Evolutionary conservation across 2,113 vertebrate species (phyloP).

Genomic region (Saimiri boliviensis): DNA sequence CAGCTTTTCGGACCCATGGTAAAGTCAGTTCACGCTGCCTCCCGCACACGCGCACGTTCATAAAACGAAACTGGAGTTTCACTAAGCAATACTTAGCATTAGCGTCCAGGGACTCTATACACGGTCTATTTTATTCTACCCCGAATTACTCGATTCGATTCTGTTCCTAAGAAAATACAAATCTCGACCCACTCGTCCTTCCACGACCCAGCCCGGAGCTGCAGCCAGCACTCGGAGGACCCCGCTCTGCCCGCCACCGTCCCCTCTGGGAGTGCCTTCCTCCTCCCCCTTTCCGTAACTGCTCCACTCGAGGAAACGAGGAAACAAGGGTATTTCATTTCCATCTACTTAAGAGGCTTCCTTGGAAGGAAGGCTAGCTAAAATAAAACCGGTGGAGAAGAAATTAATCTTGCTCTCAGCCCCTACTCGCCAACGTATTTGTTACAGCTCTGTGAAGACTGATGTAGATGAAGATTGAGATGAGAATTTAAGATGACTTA

Average conservation of each 20-base stretch:
- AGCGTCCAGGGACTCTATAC: neutral
- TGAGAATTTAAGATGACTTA: neutral
- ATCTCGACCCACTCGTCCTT: neutral
- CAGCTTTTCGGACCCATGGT: neutral
- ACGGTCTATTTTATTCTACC: neutral
- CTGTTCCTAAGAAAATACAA: neutral
- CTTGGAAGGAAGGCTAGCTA: neutral
- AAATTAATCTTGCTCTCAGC: neutral
- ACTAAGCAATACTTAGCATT: neutral
- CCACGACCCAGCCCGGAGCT: accelerated
- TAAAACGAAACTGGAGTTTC: slow-evolving; percentile 48
- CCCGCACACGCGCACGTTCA: neutral
- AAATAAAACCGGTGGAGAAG: neutral
- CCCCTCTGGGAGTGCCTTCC: neutral
- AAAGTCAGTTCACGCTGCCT: neutral
- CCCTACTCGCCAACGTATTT: neutral
- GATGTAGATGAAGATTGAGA: neutral
- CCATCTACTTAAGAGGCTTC: slow-evolving; percentile 18
- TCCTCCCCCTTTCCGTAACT: neutral
- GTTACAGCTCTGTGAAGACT: neutral
- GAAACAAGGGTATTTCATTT: slow-evolving; percentile 36
- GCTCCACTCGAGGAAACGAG: neutral
- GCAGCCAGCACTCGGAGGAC: neutral
- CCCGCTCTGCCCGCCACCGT: neutral
- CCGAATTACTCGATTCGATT: no score